A percentile compares a stretch with the other conserved stretches of the same genome.
Evolutionary conservation across 2,113 vertebrate genomes (phyloP).

Genomic region (Nesogale talazaci): DNA sequence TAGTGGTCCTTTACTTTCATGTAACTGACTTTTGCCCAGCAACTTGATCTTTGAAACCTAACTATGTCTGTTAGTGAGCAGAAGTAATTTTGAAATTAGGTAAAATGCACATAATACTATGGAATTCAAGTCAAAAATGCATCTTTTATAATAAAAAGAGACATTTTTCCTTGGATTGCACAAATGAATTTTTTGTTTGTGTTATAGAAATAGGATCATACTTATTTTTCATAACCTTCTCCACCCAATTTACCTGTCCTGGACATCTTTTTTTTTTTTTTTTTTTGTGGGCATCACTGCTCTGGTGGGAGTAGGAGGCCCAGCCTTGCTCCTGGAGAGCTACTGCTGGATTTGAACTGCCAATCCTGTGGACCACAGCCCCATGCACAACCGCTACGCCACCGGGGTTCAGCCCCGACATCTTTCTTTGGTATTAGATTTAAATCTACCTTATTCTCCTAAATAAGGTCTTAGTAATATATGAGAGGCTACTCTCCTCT

Average conservation of each 20-base stretch:
- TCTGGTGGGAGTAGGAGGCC: too few species aligned
- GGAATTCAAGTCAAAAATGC: constrained; percentile 51
- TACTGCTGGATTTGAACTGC: too few species aligned
- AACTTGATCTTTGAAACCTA: too few species aligned
- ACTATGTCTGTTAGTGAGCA: too few species aligned
- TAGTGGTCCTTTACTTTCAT: too few species aligned
- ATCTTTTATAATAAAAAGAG: background rate
- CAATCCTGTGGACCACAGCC: too few species aligned
- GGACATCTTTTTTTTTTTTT: constrained; percentile 18
- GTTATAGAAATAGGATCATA: background rate
- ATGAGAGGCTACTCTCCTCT: too few species aligned
- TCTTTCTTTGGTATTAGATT: background rate
- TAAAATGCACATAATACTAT: constrained; percentile 48
- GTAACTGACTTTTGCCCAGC: too few species aligned
- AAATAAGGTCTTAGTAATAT: background rate
- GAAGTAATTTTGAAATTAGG: background rate
- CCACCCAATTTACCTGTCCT: background rate
- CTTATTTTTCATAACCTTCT: background rate
- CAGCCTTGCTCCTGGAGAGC: too few species aligned
- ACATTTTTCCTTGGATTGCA: constrained; percentile 30
- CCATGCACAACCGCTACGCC: too few species aligned
- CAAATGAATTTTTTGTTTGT: background rate
- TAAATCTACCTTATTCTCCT: background rate
- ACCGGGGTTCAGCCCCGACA: too few species aligned
- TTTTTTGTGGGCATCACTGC: too few species aligned